Evolutionary conservation across 2,797 vertebrate genomes (phyloP), one percentile per base, ranked within the genome.

Genomic region (Odontamblyopus rebecca): DNA sequence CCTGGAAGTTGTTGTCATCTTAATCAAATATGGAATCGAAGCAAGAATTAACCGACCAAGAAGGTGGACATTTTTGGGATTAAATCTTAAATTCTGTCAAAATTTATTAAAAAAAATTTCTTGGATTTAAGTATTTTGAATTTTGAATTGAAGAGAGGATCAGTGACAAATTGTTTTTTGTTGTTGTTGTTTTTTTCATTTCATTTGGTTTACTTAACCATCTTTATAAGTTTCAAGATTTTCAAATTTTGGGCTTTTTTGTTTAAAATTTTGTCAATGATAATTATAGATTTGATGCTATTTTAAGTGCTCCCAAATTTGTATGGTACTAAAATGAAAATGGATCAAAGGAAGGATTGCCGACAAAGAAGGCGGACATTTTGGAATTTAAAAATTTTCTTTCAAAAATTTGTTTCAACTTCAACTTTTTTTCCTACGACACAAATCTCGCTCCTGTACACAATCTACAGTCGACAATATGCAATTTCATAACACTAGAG

Each of bases 401-500:
- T 19, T n/a, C 6, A 19, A n/a, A 54, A 54, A 54, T 54, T 54
- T 1, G 19, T 6, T 51, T 51, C 18, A 51, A 6, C 61, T 80
- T 75, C 48, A n/a, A 53, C 48, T 4, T 35, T 61, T 61, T 35
- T 48, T 16, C 13, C 44, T 1, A 15, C 13, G 13, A 61, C 73
- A 67, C 35, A 59, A 59, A 30, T 60, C 50, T 68, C 68, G 54
- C 70, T 12, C 35, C 68, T 38, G 61, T 61, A 67, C 75, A 9
- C 54, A 27, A 71, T 72, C 69, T 80, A 68, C 54, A 27, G 72
- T 72, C 69, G 79, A 68, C 76, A 76, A 85, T 91, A 91, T 91
- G 88, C 89, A 91, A 91, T 84, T 74, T 81, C 78, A 64, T 76
- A 72, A 54, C 72, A 70, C 81, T 53, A 48, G 15, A 1, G 44